phyloP scores from a whole-genome alignment of 2,797 vertebrate genomes.

The Triplophysa bombifrons region DNA sequence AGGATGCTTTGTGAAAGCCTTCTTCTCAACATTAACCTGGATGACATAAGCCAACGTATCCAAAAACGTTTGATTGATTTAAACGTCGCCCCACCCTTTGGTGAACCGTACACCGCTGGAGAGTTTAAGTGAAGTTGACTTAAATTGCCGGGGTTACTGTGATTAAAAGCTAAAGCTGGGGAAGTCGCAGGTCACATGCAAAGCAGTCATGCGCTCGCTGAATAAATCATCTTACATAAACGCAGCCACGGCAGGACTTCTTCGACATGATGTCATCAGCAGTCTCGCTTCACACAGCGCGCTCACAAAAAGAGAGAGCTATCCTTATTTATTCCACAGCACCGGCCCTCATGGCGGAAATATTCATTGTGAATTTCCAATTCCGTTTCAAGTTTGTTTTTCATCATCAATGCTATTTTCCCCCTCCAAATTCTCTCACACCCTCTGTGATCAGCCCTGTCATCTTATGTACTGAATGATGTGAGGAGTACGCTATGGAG shows the following conservation, averaged over 20 bases:
- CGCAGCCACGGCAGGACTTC: constrained; percentile 16
- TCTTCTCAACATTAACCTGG: neutral
- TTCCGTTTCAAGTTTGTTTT: constrained; percentile 54
- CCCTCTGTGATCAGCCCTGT: constrained; percentile 53
- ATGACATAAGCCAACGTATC: neutral
- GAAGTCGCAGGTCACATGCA: constrained; percentile 35
- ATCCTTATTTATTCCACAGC: constrained; percentile 51
- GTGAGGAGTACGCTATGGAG: constrained; percentile 38
- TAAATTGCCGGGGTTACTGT: constrained; percentile 13
- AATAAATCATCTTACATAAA: constrained; percentile 43
- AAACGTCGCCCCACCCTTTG: constrained; percentile 3
- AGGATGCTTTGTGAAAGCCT: neutral
- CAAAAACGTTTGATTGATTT: neutral
- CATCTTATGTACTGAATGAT: constrained; percentile 46
- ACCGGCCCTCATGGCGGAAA: constrained; percentile 48
- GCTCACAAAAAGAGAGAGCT: constrained; percentile 21
- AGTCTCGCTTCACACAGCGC: constrained; percentile 39
- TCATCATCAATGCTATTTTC: constrained; percentile 44
- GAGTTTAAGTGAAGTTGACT: constrained; percentile 19
- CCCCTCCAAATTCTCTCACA: constrained; percentile 44
- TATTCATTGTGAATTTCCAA: constrained; percentile 55
- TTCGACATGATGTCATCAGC: constrained; percentile 39
- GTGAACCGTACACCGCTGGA: neutral
- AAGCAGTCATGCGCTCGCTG: constrained; percentile 12
- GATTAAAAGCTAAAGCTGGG: constrained; percentile 21